Evolutionary conservation across 1,140 invertebrate genomes (phyloP), one percentile per base, ranked within the genome.

Genomic region (Lucilia sericata): DNA sequence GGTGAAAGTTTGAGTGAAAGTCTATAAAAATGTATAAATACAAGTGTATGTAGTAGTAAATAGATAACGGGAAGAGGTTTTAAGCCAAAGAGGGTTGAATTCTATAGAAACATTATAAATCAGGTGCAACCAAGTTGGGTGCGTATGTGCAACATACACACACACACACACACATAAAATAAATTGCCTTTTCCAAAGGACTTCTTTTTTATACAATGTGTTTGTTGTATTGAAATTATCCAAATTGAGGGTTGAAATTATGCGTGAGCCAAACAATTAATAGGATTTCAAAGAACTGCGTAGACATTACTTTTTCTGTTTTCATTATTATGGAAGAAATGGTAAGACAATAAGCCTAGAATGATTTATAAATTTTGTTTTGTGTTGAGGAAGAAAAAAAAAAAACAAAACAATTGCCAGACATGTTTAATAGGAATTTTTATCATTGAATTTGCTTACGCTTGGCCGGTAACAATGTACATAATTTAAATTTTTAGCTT

Each of bases 1-100:
- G 14, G 65, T 25, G 65, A 70, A 70, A 70, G 65, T 70, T n/a
- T 70, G 65, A 21, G 65, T 21, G 65, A 70, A 70, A 70, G 65
- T 70, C 65, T 70, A 70, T 70, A 70, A 70, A 70, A 70, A 70
- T 70, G 19, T 70, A 21, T 9, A 70, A 70, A 21, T n/a, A n/a
- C 10, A 42, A 42, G 42, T 17, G 55, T 17, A 60, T 17, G 25
- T 30, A 30, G 25, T 30, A 30, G 25, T 2, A 30, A 30, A 30
- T 1, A 19, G 14, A 19, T 65, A 65, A 19, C 14, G 60, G 49
- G 5, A 49, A 49, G 17, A 17, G 51, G 51, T 1, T 5, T 42
- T 42, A 42, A 60, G n/a, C 55, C 14, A n/a, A 17, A 12, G n/a
- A 25, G 65, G 19, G 65, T 7, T 19, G 19, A 70, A 19, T 70